Percentiles rank a stretch among this genome's conserved stretches.
Evolutionary conservation across 2,888 invertebrate genomes (phyloP).

Genomic region (Calameuta pallipes): DNA sequence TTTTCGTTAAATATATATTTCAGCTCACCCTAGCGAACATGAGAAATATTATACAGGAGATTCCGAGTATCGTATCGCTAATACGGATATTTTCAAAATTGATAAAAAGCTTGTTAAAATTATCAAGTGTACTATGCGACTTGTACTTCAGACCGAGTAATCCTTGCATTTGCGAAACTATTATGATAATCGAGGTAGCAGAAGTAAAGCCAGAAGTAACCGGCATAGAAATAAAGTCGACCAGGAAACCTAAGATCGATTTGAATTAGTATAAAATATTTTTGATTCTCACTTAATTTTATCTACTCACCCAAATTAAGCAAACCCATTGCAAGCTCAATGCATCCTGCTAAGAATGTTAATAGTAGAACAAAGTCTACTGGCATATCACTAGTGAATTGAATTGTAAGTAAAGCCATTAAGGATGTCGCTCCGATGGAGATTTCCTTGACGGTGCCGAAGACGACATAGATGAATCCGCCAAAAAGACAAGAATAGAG

Average conservation of each 20-base stretch:
- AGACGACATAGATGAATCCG: constrained; percentile 82
- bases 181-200: constrained; percentile 84
- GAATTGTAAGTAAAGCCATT: constrained; percentile 87
- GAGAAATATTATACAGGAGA: constrained; percentile 74
- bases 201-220: constrained; percentile 88
- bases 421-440: constrained; percentile 94
- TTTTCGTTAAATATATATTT: background rate
- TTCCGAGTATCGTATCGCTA: constrained; percentile 76
- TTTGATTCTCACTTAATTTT: constrained; percentile 9
- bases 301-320: constrained; percentile 77
- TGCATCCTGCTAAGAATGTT: constrained; percentile 80
- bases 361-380: constrained; percentile 80
- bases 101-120: constrained; percentile 68
- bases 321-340: constrained; percentile 84
- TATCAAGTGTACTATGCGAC: constrained; percentile 76
- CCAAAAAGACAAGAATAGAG: constrained; percentile 93
- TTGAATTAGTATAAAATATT: constrained; percentile 7
- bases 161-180: constrained; percentile 79
- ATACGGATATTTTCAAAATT: constrained; percentile 69
- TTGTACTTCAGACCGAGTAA: constrained; percentile 77
- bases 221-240: constrained; percentile 85
- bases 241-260: constrained; percentile 76
- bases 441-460: constrained; percentile 89
- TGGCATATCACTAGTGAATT: constrained; percentile 77
- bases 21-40: constrained; percentile 75